Conservation (phyloP, 2,797 vertebrate species). For the Coregonus suidteri region DNA sequence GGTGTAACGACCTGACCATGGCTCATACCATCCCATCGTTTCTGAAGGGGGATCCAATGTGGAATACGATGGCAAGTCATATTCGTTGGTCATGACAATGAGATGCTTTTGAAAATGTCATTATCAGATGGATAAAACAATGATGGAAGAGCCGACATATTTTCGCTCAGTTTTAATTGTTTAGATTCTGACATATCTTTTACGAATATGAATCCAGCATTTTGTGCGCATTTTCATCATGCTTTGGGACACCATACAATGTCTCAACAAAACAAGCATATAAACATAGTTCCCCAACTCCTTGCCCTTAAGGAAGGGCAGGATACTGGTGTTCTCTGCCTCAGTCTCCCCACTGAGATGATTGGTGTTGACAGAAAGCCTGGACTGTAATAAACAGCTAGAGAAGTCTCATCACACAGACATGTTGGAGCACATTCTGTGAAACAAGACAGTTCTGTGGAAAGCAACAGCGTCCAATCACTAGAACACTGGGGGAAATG, state of each 20-base stretch:
- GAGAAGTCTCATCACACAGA: background rate
- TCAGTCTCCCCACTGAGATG: background rate
- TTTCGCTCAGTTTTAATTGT: too few species aligned
- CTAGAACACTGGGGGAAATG: background rate
- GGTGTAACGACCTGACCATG: conserved; percentile 26
- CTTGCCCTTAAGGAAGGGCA: background rate
- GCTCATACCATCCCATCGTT: background rate
- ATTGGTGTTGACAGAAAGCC: background rate
- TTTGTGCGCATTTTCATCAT: background rate
- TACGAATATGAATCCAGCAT: too few species aligned
- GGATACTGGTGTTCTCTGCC: background rate
- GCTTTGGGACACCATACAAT: background rate
- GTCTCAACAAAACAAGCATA: background rate
- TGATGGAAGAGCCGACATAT: background rate
- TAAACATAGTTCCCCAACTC: background rate
- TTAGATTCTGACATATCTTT: too few species aligned
- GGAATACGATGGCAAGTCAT: background rate
- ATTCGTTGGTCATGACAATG: background rate
- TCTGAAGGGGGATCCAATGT: background rate
- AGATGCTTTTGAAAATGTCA: background rate
- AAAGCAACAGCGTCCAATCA: background rate
- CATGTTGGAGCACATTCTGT: background rate
- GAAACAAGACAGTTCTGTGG: background rate
- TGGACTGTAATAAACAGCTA: background rate
- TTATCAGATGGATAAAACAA: background rate